Evolutionary conservation across 2,113 vertebrate genomes (phyloP).

Genomic region (Halcyon malimbica): DNA sequence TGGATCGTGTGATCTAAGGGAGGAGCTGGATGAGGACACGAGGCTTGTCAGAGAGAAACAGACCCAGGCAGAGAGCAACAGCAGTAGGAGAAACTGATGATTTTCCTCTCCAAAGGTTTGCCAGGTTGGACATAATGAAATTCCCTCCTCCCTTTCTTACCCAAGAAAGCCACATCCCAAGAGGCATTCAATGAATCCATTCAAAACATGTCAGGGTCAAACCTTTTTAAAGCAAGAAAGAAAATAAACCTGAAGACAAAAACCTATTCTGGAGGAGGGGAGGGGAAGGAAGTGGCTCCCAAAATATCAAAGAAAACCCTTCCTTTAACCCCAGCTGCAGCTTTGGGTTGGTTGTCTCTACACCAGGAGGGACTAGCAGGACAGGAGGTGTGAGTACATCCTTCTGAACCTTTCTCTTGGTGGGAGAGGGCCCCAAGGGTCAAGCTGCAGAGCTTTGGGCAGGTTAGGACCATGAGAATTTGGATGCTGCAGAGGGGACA

Average conservation of each 20-base stretch:
- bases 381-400: background rate
- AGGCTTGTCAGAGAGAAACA: background rate
- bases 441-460: background rate
- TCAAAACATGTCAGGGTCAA: background rate
- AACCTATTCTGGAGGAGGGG: slow-evolving; percentile 1
- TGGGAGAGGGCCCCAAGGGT: background rate
- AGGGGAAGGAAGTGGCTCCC: slow-evolving; percentile 1
- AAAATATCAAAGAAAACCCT: background rate
- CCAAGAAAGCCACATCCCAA: background rate
- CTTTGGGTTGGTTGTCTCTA: background rate
- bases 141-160: background rate
- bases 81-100: background rate
- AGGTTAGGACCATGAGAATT: background rate
- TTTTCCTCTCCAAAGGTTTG: background rate
- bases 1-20: background rate
- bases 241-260: slow-evolving; percentile 44
- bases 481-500: background rate
- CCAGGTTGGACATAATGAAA: background rate
- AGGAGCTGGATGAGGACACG: background rate
- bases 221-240: background rate
- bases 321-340: background rate
- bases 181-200: background rate
- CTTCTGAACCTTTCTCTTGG: background rate
- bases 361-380: background rate
- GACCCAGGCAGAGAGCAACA: background rate